phyloP scores from a whole-genome alignment of 2,113 vertebrate genomes.

The Sigmodon hispidus region DNA sequence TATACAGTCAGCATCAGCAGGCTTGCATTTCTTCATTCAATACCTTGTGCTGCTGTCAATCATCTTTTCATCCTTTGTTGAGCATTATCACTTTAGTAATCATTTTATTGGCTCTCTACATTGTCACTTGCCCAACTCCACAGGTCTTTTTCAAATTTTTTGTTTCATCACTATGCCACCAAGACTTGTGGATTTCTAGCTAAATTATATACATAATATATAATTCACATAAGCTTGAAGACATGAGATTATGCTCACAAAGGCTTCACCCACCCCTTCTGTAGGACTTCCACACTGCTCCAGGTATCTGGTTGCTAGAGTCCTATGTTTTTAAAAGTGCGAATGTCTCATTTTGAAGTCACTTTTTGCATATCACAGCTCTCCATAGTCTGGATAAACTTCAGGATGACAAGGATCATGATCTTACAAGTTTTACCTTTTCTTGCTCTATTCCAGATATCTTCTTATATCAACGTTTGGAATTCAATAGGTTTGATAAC shows the following conservation, averaged over 20 bases:
- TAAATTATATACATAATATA: neutral
- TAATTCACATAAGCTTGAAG: neutral
- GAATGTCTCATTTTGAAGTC: neutral
- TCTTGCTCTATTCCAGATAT: neutral
- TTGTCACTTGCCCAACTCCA: neutral
- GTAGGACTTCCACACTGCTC: neutral
- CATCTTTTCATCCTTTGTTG: neutral
- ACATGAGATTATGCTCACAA: neutral
- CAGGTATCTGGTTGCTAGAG: neutral
- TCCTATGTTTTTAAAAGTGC: neutral
- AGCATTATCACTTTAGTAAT: neutral
- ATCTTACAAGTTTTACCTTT: neutral
- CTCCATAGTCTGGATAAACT: neutral
- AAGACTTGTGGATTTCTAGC: neutral
- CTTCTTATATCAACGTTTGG: neutral
- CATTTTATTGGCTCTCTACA: neutral
- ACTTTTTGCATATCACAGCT: neutral
- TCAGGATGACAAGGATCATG: rapidly evolving
- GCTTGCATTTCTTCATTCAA: neutral
- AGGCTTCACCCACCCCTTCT: neutral
- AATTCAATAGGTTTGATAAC: neutral
- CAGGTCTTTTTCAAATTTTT: neutral
- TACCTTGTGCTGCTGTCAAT: neutral
- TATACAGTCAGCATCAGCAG: neutral
- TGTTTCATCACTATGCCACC: neutral